Conservation (phyloP, 2,888 invertebrate genomes). For the Panopea generosa region DNA sequence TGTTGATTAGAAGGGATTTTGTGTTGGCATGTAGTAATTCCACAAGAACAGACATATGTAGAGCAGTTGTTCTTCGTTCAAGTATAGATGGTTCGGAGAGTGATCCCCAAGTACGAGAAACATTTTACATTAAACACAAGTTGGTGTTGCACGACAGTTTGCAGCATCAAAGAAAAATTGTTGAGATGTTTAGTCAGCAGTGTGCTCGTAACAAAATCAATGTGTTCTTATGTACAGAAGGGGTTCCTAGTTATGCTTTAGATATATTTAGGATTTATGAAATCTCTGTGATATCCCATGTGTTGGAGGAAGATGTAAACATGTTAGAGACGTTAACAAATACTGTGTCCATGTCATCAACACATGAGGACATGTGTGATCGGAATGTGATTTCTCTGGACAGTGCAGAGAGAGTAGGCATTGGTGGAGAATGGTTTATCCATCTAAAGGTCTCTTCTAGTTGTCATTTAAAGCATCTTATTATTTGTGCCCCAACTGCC, state of each 20-base stretch:
- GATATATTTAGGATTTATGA: slow-evolving; percentile 52
- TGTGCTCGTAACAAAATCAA: slow-evolving; percentile 34
- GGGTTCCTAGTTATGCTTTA: slow-evolving; percentile 65
- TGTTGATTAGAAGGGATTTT: slow-evolving; percentile 59
- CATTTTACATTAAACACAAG: slow-evolving; percentile 16
- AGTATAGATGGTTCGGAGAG: slow-evolving; percentile 10
- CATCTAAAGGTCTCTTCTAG: slow-evolving; percentile 20
- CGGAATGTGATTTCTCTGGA: slow-evolving; percentile 22
- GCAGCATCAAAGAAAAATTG: slow-evolving; percentile 15
- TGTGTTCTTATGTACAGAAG: slow-evolving; percentile 64
- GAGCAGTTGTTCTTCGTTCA: slow-evolving; percentile 25
- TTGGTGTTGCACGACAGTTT: slow-evolving; percentile 14
- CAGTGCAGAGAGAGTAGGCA: slow-evolving; percentile 15
- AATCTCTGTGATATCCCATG: slow-evolving; percentile 64
- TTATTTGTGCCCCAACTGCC: slow-evolving; percentile 67
- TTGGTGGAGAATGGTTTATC: slow-evolving; percentile 48
- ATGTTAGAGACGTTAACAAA: slow-evolving; percentile 48
- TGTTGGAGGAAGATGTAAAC: slow-evolving; percentile 63
- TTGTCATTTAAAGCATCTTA: slow-evolving; percentile 35
- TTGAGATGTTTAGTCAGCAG: slow-evolving; percentile 43
- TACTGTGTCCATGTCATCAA: slow-evolving; percentile 24
- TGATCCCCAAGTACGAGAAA: slow-evolving; percentile 18
- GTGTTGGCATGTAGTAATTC: slow-evolving; percentile 10
- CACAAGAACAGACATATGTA: not conserved
- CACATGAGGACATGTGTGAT: slow-evolving; percentile 27